Base-by-base conservation (phyloP, 2,113 vertebrate species). In the Hiodon alosoides region DNA sequence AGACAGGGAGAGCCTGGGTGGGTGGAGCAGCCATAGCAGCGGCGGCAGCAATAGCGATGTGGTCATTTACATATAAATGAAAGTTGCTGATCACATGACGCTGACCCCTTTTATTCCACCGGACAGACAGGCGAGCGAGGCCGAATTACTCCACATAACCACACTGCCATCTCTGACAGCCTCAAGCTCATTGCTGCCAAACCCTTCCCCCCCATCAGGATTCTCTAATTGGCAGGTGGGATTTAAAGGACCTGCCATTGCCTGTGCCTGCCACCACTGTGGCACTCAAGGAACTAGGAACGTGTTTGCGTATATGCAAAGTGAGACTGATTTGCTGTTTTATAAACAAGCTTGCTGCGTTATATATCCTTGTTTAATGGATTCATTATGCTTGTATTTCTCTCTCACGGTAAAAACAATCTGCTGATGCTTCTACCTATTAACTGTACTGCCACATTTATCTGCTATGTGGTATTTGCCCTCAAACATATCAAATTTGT, bases 1-100 rank as follows among this genome's bases (percentile, higher is more conserved):
- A 68, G 77, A 76, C 77, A 71, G 71, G 48, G 64, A 50, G n/a
- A 65, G 60, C 60, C 74, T 67, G 76, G 57, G 69, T 77, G 77
- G 72, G 67, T 57, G 58, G 78, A 75, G 67, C 84, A 58, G 65
- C 55, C 78, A 55, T 47, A 74, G 70, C 13, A 54, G 71, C 3
- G 79, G 73, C 80, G 80, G 79, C 73, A 76, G 80, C 80, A 80
- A 85, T 82, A 80, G 86, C 85, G 79, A 86, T 83, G 77, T 84
- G 88, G 89, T 90, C 89, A 92, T 92, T 92, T 92, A 91, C 91
- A 92, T 92, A 91, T 91, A 92, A 92, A 91, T 92, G 91, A 92
- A 92, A 90, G 91, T 92, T 92, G 91, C 91, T 89, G 90, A 91
- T 92, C 90, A 90, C 87, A 90, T 82, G 80, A 88, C 78, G 87